Evolutionary conservation across 2,113 vertebrate species (phyloP), one percentile per base, ranked within the genome.

Genomic region (Nanorana parkeri): DNA sequence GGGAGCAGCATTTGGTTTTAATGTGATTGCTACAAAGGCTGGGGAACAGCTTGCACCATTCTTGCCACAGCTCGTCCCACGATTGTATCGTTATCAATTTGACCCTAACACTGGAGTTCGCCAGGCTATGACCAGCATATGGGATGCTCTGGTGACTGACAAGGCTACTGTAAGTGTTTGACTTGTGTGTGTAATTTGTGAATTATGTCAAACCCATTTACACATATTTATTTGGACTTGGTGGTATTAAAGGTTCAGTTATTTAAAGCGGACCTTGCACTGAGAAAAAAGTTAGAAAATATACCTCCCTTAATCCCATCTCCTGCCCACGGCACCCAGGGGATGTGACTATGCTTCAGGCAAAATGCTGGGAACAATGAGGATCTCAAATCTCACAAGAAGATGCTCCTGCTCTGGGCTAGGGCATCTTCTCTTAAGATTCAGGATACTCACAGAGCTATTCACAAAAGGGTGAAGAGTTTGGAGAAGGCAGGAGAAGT

Each of bases 1-100:
- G 98, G 97, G 97, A 84, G 98, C 98, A 86, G 98, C 97, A 69
- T 99, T 99, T 92, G 97, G 98, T 61, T 99, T 99, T 89, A 96
- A 98, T 87, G 95, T 98, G 81, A 99, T 99, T 63, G 97, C 97
- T 77, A 84, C 95, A 26, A 97, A 96, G 86, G 98, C 97, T 36
- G 97, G 97, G 58, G 98, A 99, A 84, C 97, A 99, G 69, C 90
- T 99, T 71, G 93, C 96, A 83, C 96, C 97, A 0, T 98, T 96
- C 87, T 91, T 99, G 84, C 93, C 97, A 16, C 96, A 97, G 73
- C 89, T 99, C 4, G 94, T 99, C 80, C 98, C 98, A 5, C 95
- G 98, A 13, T 96, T 99, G 61, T 99, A 99, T 85, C 95, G 96
- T 75, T 99, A 99, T 85, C 98, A 98, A 89, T 98, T 99, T 92